Evolutionary conservation across 2,888 invertebrate species (phyloP), one percentile per base, ranked within the genome.

Genomic region (Phengaris arion): DNA sequence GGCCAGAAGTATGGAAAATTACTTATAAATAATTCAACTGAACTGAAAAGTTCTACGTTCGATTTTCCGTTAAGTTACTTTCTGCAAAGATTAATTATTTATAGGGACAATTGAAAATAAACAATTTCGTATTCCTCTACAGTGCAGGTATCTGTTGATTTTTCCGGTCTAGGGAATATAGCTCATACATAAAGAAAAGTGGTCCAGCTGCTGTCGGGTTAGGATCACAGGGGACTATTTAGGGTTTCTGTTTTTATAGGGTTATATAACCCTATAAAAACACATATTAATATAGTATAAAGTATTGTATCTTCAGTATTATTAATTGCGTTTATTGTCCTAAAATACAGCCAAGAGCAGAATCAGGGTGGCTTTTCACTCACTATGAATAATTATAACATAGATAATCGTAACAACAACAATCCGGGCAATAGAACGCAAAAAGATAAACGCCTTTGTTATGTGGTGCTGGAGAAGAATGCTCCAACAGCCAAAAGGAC

Each of bases 1-100:
- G 15, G 55, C 55, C 55, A 59, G 8, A 8, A 4, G 15, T 59
- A 59, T 8, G 57, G 15, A 59, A 59, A 59, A 59, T 59, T 22
- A 22, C 59, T 64, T 10, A 64, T 64, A 64, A 64, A 64, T 64
- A 12, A 64, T 64, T 64, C 22, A 22, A 22, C 22, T 22, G 22
- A 64, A 35, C 59, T 64, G 59, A 64, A 64, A 64, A 64, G 59
- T 64, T 64, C 10, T 35, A 64, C 59, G 59, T 64, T 64, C 59
- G 0, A 15, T 59, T 22, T 22, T 35, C 10, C 3, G 10, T 8
- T 59, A 59, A 10, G 22, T 22, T 22, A 22, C 12, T 64, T 64
- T 64, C 59, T 64, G 59, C 22, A 64, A 64, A 64, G 10, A 64
- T 35, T 64, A 64, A 35, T 64, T 64, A 64, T 64, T 64, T 64